phyloP scores from a whole-genome alignment of 2,888 invertebrate species.

The Meta bourneti region DNA sequence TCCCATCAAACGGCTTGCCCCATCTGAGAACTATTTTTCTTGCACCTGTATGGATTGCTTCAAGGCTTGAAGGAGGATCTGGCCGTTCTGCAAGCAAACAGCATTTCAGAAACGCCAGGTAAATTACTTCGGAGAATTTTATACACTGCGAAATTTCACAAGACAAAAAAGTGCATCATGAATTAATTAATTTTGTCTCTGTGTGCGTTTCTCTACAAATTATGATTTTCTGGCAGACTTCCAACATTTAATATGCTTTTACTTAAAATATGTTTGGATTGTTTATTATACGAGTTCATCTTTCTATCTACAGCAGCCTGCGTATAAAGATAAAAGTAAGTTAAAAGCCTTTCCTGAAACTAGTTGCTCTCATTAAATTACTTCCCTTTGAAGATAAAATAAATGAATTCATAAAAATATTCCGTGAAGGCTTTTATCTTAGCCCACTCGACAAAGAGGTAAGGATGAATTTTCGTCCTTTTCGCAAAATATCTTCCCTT shows the following conservation, averaged over 20 bases:
- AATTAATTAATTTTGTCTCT: not conserved
- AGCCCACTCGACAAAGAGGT: not conserved
- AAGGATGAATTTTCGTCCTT: not conserved
- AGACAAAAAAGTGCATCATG: not conserved
- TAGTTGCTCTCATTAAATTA: not conserved
- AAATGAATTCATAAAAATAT: not conserved
- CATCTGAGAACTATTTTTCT: constrained; percentile 75
- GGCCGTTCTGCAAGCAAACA: constrained; percentile 75
- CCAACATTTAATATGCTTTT: constrained; percentile 14
- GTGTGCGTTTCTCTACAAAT: not conserved
- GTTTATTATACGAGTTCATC: not conserved
- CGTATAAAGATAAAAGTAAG: not conserved
- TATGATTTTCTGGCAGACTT: constrained; percentile 5
- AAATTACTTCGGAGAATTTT: not conserved
- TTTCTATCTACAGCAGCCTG: not conserved
- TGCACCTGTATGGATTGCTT: constrained; percentile 73
- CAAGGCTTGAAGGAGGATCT: constrained; percentile 76
- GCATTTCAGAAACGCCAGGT: not conserved
- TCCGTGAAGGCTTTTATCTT: not conserved
- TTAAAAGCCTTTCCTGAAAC: not conserved
- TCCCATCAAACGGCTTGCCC: constrained; percentile 77
- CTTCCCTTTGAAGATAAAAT: not conserved
- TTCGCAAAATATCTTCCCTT: not conserved
- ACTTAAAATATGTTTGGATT: not conserved
- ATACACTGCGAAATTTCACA: not conserved